These are phyloP conservation scores for Clarias fuscus DNA, from an alignment of 2,797 vertebrate genomes.

Conservation along the genomic window DNA sequence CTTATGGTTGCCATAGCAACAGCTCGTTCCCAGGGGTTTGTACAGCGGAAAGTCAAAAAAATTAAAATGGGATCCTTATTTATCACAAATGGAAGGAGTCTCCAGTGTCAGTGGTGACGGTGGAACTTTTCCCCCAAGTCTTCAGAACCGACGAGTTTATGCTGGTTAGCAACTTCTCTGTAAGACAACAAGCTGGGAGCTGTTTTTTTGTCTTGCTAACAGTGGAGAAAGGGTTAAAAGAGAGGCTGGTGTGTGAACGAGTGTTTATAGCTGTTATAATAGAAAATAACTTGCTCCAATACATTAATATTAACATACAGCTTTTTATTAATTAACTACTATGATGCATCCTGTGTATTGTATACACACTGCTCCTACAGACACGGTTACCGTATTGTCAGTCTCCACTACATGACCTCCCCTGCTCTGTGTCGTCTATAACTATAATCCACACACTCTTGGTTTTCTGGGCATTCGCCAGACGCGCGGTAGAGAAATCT, in stretches of 20 bases:
- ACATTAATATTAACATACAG: too few relatives aligned
- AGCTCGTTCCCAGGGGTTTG: not conserved
- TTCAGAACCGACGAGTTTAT: not conserved
- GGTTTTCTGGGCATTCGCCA: not conserved
- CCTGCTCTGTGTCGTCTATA: too few relatives aligned
- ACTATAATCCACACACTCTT: not conserved
- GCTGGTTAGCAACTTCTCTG: not conserved
- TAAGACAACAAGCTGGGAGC: not conserved
- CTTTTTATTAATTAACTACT: too few relatives aligned
- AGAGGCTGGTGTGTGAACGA: not conserved
- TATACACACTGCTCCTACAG: too few relatives aligned
- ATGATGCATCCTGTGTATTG: too few relatives aligned
- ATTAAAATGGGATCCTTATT: too few relatives aligned
- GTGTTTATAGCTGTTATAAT: not conserved
- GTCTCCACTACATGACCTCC: too few relatives aligned
- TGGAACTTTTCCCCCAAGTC: not conserved
- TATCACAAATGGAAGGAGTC: not conserved
- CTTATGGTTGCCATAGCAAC: not conserved
- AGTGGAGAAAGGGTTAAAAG: not conserved
- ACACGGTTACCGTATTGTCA: too few relatives aligned
- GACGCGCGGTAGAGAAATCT: slow-evolving; percentile 36
- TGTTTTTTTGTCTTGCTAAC: too few relatives aligned
- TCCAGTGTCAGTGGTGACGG: not conserved
- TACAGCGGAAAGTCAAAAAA: rapidly evolving
- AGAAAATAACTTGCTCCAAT: too few relatives aligned